Percentiles rank a stretch among this genome's conserved stretches.
Evolutionary conservation across 2,797 vertebrate genomes (phyloP).

Genomic region (Sternotherus odoratus): DNA sequence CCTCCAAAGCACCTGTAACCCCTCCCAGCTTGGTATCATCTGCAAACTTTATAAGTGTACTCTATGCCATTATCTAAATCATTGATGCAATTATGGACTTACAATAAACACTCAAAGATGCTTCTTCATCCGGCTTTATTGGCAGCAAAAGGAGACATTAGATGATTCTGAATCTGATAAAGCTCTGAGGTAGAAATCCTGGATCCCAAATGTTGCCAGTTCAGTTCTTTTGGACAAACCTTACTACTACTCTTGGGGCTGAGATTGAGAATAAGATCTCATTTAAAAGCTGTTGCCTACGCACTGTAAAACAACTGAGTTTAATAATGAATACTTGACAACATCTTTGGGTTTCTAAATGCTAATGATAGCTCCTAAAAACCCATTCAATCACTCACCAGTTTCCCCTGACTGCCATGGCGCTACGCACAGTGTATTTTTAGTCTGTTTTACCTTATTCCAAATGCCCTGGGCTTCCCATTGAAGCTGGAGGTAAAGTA

Average conservation of each 20-base stretch:
- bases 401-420: not conserved
- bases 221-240: constrained; percentile 16
- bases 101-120: constrained; percentile 57
- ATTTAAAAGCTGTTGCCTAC: not conserved
- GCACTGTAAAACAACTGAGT: not conserved
- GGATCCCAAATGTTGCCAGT: constrained; percentile 16
- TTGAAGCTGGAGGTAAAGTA: not conserved
- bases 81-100: not conserved
- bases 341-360: not conserved
- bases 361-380: constrained; percentile 9
- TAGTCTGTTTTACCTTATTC: not conserved
- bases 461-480: not conserved
- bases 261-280: not conserved
- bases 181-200: constrained; percentile 58
- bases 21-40: not conserved
- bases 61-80: not conserved
- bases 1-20: not conserved
- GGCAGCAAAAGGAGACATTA: constrained; percentile 66
- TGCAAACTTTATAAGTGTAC: not conserved
- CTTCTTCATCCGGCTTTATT: constrained; percentile 71
- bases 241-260: not conserved
- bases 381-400: not conserved
- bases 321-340: constrained; percentile 40
- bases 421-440: not conserved
- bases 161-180: constrained; percentile 74